phyloP scores from a whole-genome alignment of 1,140 invertebrate species.

The Chrysopa pallens region DNA sequence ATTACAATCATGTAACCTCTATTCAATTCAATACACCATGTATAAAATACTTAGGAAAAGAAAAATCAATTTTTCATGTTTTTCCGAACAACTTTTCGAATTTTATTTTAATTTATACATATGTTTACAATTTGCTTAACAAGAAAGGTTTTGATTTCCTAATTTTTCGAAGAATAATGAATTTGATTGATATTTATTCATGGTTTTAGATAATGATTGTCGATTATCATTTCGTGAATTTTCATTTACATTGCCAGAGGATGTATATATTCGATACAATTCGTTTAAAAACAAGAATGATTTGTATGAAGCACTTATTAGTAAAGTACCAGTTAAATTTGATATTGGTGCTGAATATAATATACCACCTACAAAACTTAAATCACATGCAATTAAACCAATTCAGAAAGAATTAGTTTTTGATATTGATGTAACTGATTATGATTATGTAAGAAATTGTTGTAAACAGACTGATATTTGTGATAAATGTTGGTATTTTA shows the following conservation, averaged over 20 bases:
- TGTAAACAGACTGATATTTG: slow-evolving; percentile 81
- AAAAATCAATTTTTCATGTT: too few species aligned
- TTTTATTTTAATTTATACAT: too few species aligned
- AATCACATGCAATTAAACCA: slow-evolving; percentile 24
- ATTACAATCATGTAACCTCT: too few species aligned
- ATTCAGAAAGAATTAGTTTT: slow-evolving; percentile 86
- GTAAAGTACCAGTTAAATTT: slow-evolving; percentile 75
- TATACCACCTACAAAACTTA: slow-evolving; percentile 17
- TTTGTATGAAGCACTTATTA: slow-evolving; percentile 61
- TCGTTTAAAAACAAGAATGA: slow-evolving; percentile 70
- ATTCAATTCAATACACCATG: too few species aligned
- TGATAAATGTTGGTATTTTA: slow-evolving; percentile 92
- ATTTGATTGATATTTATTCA: too few species aligned
- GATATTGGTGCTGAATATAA: slow-evolving; percentile 92
- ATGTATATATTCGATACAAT: slow-evolving; percentile 85
- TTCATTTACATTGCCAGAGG: slow-evolving; percentile 86
- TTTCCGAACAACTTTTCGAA: too few species aligned
- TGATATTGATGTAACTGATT: slow-evolving; percentile 99
- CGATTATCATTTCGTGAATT: slow-evolving; percentile 49
- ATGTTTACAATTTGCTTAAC: too few species aligned
- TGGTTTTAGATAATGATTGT: too few species aligned
- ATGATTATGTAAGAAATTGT: slow-evolving; percentile 90
- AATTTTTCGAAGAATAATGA: too few species aligned
- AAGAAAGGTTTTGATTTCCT: too few species aligned
- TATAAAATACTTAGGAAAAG: too few species aligned